These are phyloP conservation scores for Siderastrea radians DNA, from an alignment of 92 coral and sea anemone genomes.

Conservation along the genomic window DNA sequence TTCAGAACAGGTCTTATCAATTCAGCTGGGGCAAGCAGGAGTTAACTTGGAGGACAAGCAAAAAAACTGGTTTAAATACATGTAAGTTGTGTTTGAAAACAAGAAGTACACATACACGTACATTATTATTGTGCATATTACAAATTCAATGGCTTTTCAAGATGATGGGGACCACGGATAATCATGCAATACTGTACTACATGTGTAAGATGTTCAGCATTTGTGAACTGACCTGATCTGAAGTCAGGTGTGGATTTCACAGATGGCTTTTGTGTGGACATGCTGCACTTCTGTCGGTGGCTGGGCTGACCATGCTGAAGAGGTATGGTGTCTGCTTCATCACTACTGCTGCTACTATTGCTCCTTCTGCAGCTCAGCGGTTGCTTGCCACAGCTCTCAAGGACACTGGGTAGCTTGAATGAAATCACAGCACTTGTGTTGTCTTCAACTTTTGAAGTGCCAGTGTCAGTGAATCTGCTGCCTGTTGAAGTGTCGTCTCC, in stretches of 20 bases:
- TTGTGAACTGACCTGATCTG: conserved; percentile 62
- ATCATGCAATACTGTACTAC: too few relatives aligned
- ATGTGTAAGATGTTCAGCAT: too few relatives aligned
- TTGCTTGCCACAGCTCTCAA: conserved; percentile 53
- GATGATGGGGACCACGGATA: too few relatives aligned
- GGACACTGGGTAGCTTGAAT: conserved; percentile 78
- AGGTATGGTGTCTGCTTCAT: conserved; percentile 84
- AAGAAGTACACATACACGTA: too few relatives aligned
- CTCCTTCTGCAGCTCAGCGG: conserved; percentile 21
- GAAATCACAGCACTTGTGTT: conserved; percentile 65
- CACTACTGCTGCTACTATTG: conserved; percentile 90
- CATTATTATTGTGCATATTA: too few relatives aligned
- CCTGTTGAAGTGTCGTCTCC: conserved; percentile 49
- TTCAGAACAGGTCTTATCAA: too few relatives aligned
- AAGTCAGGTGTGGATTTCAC: conserved; percentile 80
- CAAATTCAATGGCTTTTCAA: too few relatives aligned
- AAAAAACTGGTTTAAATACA: too few relatives aligned
- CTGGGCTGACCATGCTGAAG: conserved; percentile 41
- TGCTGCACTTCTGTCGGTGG: conserved; percentile 46
- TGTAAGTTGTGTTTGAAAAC: too few relatives aligned
- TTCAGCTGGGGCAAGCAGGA: too few relatives aligned
- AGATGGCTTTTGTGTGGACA: conserved; percentile 77
- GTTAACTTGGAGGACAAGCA: too few relatives aligned
- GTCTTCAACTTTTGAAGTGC: neutral
- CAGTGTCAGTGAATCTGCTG: conserved; percentile 24